Evolutionary conservation across 2,888 invertebrate species (phyloP), one percentile per base, ranked within the genome.

Genomic region (Papilio gigon): DNA sequence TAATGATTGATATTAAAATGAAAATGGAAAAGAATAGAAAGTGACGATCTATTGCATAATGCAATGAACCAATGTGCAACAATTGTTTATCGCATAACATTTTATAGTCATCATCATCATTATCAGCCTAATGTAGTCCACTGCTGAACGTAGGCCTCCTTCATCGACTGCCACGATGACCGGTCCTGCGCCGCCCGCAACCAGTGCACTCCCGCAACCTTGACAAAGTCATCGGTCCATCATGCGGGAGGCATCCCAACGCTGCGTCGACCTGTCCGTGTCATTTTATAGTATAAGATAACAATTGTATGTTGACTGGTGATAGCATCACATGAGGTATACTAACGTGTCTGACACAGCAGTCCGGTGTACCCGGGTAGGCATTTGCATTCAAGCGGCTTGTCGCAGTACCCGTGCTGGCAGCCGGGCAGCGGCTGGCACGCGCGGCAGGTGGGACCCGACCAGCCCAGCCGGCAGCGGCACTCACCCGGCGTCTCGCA

Each of bases 371-470:
- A 98, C n/a, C 98, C 98, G 3, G 96, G 95, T 65, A 95, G 89
- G 83, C 98, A 98, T 82, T 95, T 95, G 90, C 98, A 98, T 85
- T 98, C 97, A 42, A 97, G 93, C 4, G 98, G 97, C 82, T 97
- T 96, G 75, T 95, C 95, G 85, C 98, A 98, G 80, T 95, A 96
- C 11, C 98, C 98, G 80, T 97, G 96, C 78, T 95, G 95, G 86
- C 98, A 98, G 74, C 98, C 98, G 0, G 98, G 98, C 78, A 98
- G 91, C 2, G 96, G 95, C 81, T 97, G 95, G 84, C 98, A 98
- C 73, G 97, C 94, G 76, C 95, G 94, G 85, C 98, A 98, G 12
- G 94, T 95, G 53, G 94, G 94, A 0, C 98, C 98, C 8, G 96
- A 93, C 97, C 97, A 98, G 66, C 98, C 98, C n/a, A 97, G 88